phyloP scores from a whole-genome alignment of 1,140 invertebrate species.

The Pseudobourletiella spinata region DNA sequence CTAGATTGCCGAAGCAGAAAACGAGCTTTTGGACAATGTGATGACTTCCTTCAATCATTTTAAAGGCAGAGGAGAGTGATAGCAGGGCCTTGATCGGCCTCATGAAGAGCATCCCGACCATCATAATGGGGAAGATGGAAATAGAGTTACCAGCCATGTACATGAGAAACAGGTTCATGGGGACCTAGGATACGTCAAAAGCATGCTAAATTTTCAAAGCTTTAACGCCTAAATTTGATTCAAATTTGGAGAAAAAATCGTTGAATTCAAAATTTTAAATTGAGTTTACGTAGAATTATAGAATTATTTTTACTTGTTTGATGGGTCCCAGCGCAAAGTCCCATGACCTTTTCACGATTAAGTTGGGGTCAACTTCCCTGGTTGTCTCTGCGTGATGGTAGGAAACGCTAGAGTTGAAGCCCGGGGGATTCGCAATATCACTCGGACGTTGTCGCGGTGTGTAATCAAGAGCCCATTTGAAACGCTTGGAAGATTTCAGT shows the following conservation, averaged over 20 bases:
- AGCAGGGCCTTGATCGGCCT: slow-evolving; percentile 67
- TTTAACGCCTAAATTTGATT: too few species aligned
- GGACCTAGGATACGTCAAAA: slow-evolving; percentile 60
- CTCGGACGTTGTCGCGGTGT: slow-evolving; percentile 18
- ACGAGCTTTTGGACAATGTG: slow-evolving; percentile 85
- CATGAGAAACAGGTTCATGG: slow-evolving; percentile 99
- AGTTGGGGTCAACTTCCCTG: slow-evolving; percentile 64
- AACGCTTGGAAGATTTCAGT: background rate
- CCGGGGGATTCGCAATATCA: slow-evolving; percentile 66
- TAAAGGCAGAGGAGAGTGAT: slow-evolving; percentile 60
- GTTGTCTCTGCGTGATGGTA: slow-evolving; percentile 63
- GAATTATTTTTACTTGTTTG: slow-evolving; percentile 67
- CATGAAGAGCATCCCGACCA: slow-evolving; percentile 98
- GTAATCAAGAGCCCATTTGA: slow-evolving; percentile 39
- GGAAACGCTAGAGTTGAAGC: slow-evolving; percentile 62
- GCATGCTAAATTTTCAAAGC: background rate
- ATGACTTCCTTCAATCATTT: slow-evolving; percentile 90
- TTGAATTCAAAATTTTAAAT: slow-evolving; percentile 4
- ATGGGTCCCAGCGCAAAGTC: slow-evolving; percentile 90
- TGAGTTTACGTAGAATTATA: too few species aligned
- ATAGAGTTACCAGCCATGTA: slow-evolving; percentile 99
- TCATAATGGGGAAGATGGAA: slow-evolving; percentile 99
- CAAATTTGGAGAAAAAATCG: background rate
- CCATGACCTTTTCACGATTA: slow-evolving; percentile 94
- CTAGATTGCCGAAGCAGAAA: slow-evolving; percentile 89